Base-by-base conservation (phyloP, 2,113 vertebrate species). In the Saguinus imperator region DNA sequence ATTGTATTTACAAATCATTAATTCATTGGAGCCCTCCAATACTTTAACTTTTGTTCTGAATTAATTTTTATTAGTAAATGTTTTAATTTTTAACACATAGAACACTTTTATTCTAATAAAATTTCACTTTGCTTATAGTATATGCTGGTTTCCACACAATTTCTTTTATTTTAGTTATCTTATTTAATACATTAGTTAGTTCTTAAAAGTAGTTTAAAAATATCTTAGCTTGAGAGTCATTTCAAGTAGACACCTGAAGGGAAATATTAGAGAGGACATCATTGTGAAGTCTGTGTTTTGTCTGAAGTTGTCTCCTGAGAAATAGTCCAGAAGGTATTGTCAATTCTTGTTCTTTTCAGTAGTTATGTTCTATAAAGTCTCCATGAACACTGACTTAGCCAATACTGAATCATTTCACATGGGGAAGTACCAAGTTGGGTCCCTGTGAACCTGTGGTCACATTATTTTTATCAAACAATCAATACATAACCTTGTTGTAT, bases 391-490 rank as follows among this genome's bases (percentile, higher is more conserved):
- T 91, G 57, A 80, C 76, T 94, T 94, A 95, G 45, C 57, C 45
- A 93, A 77, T 58, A 84, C 77, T 91, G 48, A 95, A 64, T 97
- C 75, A 95, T 84, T 92, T 57, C 17, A 77, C 68, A 81, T 73
- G 9, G 52, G 29, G 37, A 88, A 96, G 89, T 77, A 72, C 70
- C 87, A 58, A 83, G 32, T 94, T 94, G 93, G 23, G 35, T 57
- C 81, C 81, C 35, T 87, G 1, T 81, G 85, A 91, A 35, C 64
- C 64, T 85, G 70, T 84, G 35, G 55, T 95, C 80, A 81, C 70
- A 83, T 50, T 96, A 85, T 95, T 97, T 97, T 95, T 29, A 94
- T 90, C 64, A 96, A 70, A 27, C 17, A 76, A 88, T 96, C 89
- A 92, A 84, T 92, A 87, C 21, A 85, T 58, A 87, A 85, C 58